Conservation (phyloP, 2,888 invertebrate genomes). For the Platypus cylindrus region DNA sequence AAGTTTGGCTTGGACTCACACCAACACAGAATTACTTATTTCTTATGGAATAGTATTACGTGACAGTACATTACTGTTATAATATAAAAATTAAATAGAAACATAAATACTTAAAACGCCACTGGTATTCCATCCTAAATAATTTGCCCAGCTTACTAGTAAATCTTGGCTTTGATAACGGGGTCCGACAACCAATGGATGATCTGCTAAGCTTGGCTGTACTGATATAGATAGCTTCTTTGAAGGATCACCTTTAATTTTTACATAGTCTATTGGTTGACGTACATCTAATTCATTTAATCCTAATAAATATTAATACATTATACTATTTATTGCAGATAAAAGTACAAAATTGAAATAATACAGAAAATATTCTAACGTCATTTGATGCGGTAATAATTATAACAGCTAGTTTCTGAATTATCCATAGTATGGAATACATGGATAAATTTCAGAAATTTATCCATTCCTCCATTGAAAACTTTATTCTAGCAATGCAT, state of each 20-base stretch:
- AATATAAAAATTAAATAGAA: constrained; percentile 5
- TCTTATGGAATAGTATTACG: too few species aligned
- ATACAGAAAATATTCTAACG: too few species aligned
- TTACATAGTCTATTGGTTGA: constrained; percentile 44
- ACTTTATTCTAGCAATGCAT: too few species aligned
- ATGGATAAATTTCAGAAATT: too few species aligned
- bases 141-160: constrained; percentile 44
- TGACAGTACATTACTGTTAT: neutral
- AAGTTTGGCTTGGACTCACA: constrained; percentile 4
- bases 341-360: too few species aligned
- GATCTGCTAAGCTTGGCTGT: constrained; percentile 57
- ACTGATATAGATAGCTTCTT: constrained; percentile 43
- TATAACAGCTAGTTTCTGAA: too few species aligned
- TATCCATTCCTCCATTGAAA: too few species aligned
- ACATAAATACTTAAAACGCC: constrained; percentile 57
- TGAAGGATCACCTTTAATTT: constrained; percentile 52
- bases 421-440: too few species aligned
- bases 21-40: constrained; percentile 1
- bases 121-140: constrained; percentile 51
- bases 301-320: constrained; percentile 50
- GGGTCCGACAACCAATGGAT: constrained; percentile 62
- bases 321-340: too few species aligned
- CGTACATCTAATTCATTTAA: constrained; percentile 56
- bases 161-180: constrained; percentile 59
- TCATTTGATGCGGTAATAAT: too few species aligned